Base-by-base conservation (phyloP, 2,113 vertebrate species). In the Pavo muticus region DNA sequence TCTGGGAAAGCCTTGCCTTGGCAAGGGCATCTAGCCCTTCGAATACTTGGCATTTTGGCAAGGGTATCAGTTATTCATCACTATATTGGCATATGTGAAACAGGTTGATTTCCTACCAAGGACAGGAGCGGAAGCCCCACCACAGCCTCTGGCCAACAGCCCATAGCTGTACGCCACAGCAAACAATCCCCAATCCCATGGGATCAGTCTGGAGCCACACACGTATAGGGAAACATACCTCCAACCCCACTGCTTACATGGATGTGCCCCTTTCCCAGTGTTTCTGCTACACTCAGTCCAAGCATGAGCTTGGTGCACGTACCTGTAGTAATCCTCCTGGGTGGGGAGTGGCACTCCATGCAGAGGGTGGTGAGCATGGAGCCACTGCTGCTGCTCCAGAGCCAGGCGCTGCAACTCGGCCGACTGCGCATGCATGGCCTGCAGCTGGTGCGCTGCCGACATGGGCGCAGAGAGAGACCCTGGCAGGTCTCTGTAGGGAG, bases 381-480 rank as follows among this genome's bases (percentile, higher is more conserved):
- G 98, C 98, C 99, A 99, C 92, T 99, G 99, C 98, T 99, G 99
- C 96, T 99, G 99, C 84, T 99, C 99, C 97, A 99, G 98, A 13
- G 99, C 99, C 98, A 99, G 98, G 97, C 99, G 99, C 98, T 99
- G 99, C 97, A 99, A 98, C 98, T 99, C 99, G 1, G 99, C 99
- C 0, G 98, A 99, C 98, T 99, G 99, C 7, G 99, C 99, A 42
- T 99, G 99, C 99, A 99, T 99, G 97, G 99, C 99, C 98, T 99
- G 99, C 81, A 99, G 98, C 98, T 99, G 99, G 90, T 99, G 99
- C 9, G 99, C 99, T 57, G 99, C 99, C 2, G 99, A 99, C 98
- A 99, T 99, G 45, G 99, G 99, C 11, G 99, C 98, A 0, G 98
- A 98, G 39, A 99, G 99, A 37, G 99, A 99, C 85, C 98, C 98